Percentiles rank a stretch among this genome's conserved stretches.
phyloP scores from a whole-genome alignment of 2,888 invertebrate genomes.

The Dryococelus australis region DNA sequence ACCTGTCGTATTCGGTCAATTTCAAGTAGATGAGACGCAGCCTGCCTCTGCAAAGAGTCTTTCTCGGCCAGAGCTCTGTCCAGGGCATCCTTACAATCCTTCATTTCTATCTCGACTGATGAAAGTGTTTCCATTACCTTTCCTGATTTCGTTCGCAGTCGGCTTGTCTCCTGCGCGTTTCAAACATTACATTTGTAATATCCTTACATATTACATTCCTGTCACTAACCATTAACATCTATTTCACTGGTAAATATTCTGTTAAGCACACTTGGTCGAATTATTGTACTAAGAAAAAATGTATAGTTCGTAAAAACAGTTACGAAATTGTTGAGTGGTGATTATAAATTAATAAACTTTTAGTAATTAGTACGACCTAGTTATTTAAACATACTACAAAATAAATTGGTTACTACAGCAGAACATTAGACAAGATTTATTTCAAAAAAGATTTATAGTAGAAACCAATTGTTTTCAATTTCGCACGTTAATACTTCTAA shows the following conservation, averaged over 20 bases:
- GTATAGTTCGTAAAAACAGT: no score
- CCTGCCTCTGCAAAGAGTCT: constrained; percentile 77
- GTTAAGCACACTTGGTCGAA: no score
- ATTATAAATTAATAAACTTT: no score
- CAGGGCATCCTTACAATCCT: constrained; percentile 71
- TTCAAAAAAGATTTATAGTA: no score
- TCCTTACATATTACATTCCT: not conserved
- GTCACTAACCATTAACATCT: not conserved
- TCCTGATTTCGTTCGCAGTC: constrained; percentile 66
- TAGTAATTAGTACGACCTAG: no score
- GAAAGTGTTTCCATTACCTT: constrained; percentile 65
- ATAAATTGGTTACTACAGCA: no score
- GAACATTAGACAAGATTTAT: no score
- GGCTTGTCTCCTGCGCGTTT: constrained; percentile 61
- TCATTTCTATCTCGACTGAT: constrained; percentile 70
- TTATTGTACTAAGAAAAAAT: no score
- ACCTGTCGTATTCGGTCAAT: constrained; percentile 73
- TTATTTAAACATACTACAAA: no score
- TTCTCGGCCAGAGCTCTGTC: constrained; percentile 73
- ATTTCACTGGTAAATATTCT: not conserved
- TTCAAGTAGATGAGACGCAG: constrained; percentile 74
- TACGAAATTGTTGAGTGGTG: no score
- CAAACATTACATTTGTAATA: not conserved
- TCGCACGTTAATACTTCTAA: no score
- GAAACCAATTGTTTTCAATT: no score